These are phyloP conservation scores for Lepidurus couesii DNA, from an alignment of 1,140 invertebrate genomes.

Conservation along the genomic window DNA sequence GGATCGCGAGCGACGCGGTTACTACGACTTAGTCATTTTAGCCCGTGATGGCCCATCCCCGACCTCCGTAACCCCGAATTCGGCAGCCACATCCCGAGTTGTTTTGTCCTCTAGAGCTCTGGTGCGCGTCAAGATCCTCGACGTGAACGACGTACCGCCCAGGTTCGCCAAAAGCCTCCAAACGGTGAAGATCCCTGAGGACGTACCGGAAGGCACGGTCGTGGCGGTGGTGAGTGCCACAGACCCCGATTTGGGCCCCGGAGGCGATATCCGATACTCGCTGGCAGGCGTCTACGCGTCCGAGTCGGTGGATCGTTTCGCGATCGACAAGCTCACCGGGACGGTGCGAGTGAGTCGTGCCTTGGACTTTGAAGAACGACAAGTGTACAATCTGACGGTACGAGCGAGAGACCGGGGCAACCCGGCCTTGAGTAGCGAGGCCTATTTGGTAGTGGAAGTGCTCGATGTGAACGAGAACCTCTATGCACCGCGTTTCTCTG, in stretches of 20 bases:
- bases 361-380: slow-evolving; percentile 80
- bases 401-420: slow-evolving; percentile 71
- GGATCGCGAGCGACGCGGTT: slow-evolving; percentile 74
- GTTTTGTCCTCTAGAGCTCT: slow-evolving; percentile 64
- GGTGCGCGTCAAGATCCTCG: slow-evolving; percentile 72
- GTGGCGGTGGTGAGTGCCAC: slow-evolving; percentile 57
- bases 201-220: slow-evolving; percentile 70
- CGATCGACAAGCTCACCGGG: slow-evolving; percentile 73
- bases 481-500: slow-evolving; percentile 73
- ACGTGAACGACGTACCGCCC: slow-evolving; percentile 88
- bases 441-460: slow-evolving; percentile 73
- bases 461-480: slow-evolving; percentile 90
- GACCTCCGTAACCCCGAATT: background rate
- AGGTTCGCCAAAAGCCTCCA: slow-evolving; percentile 52
- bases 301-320: slow-evolving; percentile 51
- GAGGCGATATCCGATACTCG: slow-evolving; percentile 64
- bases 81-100: background rate
- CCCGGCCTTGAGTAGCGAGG: slow-evolving; percentile 60
- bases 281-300: slow-evolving; percentile 57
- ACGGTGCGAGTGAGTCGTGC: slow-evolving; percentile 67
- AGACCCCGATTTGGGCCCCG: slow-evolving; percentile 76
- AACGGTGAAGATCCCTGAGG: slow-evolving; percentile 76
- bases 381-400: slow-evolving; percentile 79
- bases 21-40: slow-evolving; percentile 75
- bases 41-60: slow-evolving; percentile 62